A percentile compares a stretch with the other conserved stretches of the same genome.
Conservation (phyloP, 2,113 vertebrate species). For the Acrocephalus kingi region DNA sequence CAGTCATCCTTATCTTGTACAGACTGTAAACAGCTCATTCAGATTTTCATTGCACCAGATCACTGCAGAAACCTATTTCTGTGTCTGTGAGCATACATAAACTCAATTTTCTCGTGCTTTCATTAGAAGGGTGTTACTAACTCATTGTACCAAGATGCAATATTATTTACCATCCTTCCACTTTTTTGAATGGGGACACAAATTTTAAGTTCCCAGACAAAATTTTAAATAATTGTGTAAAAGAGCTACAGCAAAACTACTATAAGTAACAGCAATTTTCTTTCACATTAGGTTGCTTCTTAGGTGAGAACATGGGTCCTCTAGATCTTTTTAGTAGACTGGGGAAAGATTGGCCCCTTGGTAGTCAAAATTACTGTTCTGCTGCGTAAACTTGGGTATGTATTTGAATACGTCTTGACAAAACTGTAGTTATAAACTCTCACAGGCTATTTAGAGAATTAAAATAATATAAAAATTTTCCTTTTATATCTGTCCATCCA, state of each 20-base stretch:
- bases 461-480: background rate
- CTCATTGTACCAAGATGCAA: background rate
- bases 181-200: background rate
- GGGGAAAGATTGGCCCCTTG: background rate
- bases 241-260: background rate
- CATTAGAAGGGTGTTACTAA: background rate
- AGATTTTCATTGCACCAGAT: background rate
- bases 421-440: background rate
- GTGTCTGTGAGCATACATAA: background rate
- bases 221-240: background rate
- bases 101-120: background rate
- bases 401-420: background rate
- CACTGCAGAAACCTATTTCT: background rate
- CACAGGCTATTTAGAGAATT: background rate
- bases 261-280: background rate
- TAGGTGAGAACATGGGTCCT: background rate
- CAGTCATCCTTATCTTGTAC: background rate
- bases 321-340: background rate
- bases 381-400: background rate
- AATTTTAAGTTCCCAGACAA: background rate
- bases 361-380: background rate
- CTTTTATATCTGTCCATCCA: background rate
- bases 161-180: background rate
- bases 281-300: background rate
- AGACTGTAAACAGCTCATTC: background rate